phyloP scores from a whole-genome alignment of 2,113 vertebrate genomes.

The Pluvianellus socialis region DNA sequence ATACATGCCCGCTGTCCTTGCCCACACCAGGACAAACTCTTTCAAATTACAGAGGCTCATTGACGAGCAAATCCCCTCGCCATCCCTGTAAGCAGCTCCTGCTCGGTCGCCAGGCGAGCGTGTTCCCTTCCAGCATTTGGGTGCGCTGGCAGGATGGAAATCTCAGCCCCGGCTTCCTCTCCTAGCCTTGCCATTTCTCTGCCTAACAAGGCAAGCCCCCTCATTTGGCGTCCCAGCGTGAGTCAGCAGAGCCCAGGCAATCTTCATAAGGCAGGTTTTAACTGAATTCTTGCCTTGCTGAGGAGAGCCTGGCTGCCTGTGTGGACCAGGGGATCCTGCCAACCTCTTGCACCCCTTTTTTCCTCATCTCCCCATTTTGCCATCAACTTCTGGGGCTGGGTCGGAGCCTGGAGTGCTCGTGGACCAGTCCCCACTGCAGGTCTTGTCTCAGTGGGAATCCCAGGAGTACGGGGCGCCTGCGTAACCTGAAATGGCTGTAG shows the following conservation, averaged over 20 bases:
- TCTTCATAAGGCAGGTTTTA: neutral
- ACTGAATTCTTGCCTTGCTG: neutral
- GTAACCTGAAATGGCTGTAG: neutral
- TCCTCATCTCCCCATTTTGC: neutral
- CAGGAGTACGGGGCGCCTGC: rapidly evolving
- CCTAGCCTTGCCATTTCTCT: neutral
- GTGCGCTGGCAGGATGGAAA: neutral
- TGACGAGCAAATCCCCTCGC: neutral
- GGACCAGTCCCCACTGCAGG: neutral
- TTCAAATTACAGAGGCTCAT: neutral
- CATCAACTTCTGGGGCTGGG: neutral
- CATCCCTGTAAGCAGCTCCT: neutral
- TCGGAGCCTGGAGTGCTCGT: rapidly evolving
- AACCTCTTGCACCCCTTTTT: neutral
- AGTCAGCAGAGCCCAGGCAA: neutral
- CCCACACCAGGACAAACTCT: neutral
- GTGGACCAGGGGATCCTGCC: neutral
- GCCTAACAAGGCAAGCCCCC: neutral
- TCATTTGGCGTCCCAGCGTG: rapidly evolving
- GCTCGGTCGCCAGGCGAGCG: rapidly evolving
- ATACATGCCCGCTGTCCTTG: neutral
- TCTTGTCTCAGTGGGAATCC: neutral
- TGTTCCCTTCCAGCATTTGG: neutral
- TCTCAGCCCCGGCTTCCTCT: neutral
- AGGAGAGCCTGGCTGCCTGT: neutral